Base-by-base conservation (phyloP, 1,140 invertebrate genomes). In the Caenorhabditis brenneri region DNA sequence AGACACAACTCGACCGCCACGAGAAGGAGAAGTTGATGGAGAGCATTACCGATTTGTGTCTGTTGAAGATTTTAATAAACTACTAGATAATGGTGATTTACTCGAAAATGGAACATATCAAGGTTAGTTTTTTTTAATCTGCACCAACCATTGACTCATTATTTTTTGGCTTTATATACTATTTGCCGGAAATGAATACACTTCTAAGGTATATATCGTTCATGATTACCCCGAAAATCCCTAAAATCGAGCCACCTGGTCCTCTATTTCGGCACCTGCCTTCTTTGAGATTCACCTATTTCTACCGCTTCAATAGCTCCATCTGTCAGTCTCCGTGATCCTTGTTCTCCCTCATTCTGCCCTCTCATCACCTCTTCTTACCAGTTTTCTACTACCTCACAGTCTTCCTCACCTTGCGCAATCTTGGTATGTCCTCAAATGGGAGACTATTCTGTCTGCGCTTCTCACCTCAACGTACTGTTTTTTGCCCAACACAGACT, bases 91-190 rank as follows among this genome's bases (percentile, higher is more conserved):
- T 16, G 85, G 84, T 36, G 49, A 49, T n/a, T 48, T 87, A 6
- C 85, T 87, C 60, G 86, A 87, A 53, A 82, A 86, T 81, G 86
- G 86, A 4, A 53, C 55, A 19, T 87, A 86, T 81, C 74, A 87
- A 58, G 86, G 86, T 87, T 48, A 51, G 81, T 48, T 10, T n/a
- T n/a, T n/a, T n/a, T n/a, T n/a, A n/a, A n/a, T n/a, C n/a, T n/a
- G n/a, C n/a, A n/a, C n/a, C n/a, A n/a, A n/a, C n/a, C n/a, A n/a
- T n/a, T n/a, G n/a, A n/a, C n/a, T n/a, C n/a, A n/a, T n/a, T n/a
- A n/a, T n/a, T n/a, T n/a, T n/a, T n/a, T n/a, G n/a, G n/a, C n/a
- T n/a, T n/a, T n/a, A n/a, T n/a, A n/a, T n/a, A n/a, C n/a, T n/a
- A n/a, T n/a, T n/a, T n/a, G n/a, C n/a, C n/a, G n/a, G n/a, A n/a